A percentile compares a stretch with the other conserved stretches of the same genome.
phyloP scores from a whole-genome alignment of 2,113 vertebrate species.

The Oryctolagus cuniculus region DNA sequence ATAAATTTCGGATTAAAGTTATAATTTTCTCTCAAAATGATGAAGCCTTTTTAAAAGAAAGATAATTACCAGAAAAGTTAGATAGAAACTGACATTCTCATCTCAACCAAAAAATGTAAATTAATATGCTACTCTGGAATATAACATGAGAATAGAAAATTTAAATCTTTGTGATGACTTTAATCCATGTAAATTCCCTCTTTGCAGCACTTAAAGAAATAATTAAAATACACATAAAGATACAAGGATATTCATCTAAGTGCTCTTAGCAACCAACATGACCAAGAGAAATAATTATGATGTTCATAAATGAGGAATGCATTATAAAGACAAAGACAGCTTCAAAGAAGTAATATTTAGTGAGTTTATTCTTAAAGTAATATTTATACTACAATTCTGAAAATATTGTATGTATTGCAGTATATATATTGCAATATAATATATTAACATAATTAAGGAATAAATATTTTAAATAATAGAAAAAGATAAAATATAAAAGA shows the following conservation, averaged over 20 bases:
- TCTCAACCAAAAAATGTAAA: constrained; percentile 32
- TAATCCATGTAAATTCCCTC: constrained; percentile 62
- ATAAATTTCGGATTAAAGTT: constrained; percentile 46
- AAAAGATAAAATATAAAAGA: constrained; percentile 45
- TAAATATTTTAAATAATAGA: constrained; percentile 38
- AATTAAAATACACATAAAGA: constrained; percentile 16
- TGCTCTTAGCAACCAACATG: neutral
- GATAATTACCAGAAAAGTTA: neutral
- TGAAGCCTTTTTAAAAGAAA: constrained; percentile 10
- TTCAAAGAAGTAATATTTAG: neutral
- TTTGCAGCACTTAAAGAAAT: constrained; percentile 18
- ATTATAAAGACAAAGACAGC: constrained; percentile 43
- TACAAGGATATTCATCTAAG: neutral
- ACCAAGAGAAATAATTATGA: constrained; percentile 32
- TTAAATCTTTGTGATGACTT: constrained; percentile 37
- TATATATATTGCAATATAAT: neutral
- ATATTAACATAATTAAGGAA: constrained; percentile 53
- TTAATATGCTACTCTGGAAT: neutral
- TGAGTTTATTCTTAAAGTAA: constrained; percentile 44
- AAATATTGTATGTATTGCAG: constrained; percentile 53
- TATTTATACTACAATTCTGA: constrained; percentile 52
- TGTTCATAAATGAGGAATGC: neutral
- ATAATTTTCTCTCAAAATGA: constrained; percentile 8
- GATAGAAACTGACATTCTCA: neutral
- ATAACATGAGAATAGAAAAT: constrained; percentile 36